These are phyloP conservation scores for Eupristina koningsbergeri DNA, from an alignment of 1,140 invertebrate species.

Conservation along the genomic window DNA sequence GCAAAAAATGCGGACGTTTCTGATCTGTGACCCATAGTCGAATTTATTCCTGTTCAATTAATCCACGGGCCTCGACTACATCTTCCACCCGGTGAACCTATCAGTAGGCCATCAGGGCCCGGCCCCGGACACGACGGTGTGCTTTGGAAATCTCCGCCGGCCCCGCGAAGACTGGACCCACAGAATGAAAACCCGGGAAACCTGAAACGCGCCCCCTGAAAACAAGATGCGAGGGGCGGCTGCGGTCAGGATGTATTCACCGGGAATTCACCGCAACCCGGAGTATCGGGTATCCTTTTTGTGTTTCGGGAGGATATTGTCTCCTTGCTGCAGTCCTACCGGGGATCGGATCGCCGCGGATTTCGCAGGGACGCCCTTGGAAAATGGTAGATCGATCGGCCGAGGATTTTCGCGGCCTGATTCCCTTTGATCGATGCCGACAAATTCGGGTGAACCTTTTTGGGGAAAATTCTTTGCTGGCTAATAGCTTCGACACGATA, in stretches of 20 bases:
- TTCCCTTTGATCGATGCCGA: not conserved
- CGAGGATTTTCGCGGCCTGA: not conserved
- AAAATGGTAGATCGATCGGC: not conserved
- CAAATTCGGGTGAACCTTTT: not conserved
- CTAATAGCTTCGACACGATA: too few relatives aligned
- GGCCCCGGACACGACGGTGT: too few relatives aligned
- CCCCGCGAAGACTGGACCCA: not conserved
- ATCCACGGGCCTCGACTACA: not conserved
- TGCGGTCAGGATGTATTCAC: slow-evolving; percentile 26
- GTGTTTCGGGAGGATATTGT: slow-evolving; percentile 24
- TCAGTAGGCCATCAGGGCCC: too few relatives aligned
- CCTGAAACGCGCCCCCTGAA: slow-evolving; percentile 10
- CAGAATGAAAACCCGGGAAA: not conserved
- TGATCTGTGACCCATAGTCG: not conserved
- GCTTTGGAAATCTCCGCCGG: not conserved
- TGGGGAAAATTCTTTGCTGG: not conserved
- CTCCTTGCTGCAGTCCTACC: not conserved
- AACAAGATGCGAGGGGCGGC: not conserved
- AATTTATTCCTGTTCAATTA: slow-evolving; percentile 18
- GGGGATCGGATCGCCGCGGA: slow-evolving; percentile 32
- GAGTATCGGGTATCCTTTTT: slow-evolving; percentile 43
- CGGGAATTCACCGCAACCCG: slow-evolving; percentile 26
- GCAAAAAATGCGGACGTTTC: too few relatives aligned
- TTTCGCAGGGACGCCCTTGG: not conserved
- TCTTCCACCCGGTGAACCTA: not conserved